A percentile compares a stretch with the other conserved stretches of the same genome.
Conservation (phyloP, 2,797 vertebrate genomes). For the Sebastes steindachneri region DNA sequence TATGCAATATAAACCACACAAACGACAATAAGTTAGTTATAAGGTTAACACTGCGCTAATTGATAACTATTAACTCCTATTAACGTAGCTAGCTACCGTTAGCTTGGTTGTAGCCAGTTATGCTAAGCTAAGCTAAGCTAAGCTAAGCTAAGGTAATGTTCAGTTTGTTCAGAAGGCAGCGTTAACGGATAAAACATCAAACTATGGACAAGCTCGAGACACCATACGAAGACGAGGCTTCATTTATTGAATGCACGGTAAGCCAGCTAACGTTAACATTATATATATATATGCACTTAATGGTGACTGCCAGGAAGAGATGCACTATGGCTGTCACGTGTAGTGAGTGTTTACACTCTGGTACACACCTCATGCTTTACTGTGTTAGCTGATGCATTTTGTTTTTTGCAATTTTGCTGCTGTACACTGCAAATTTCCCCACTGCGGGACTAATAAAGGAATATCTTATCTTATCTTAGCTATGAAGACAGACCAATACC, state of each 20-base stretch:
- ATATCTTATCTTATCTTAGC: too few species aligned
- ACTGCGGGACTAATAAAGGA: too few species aligned
- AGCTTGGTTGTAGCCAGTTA: not conserved
- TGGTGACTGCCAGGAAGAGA: not conserved
- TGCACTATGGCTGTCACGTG: not conserved
- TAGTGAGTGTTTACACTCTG: not conserved
- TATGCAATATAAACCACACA: not conserved
- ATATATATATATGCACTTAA: too few species aligned
- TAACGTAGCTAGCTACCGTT: not conserved
- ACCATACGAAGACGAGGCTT: slow-evolving; percentile 74
- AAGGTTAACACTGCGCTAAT: not conserved
- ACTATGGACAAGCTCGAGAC: slow-evolving; percentile 78
- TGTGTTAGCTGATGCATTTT: too few species aligned
- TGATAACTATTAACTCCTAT: not conserved
- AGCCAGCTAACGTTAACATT: not conserved
- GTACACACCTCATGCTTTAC: not conserved
- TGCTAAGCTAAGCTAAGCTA: not conserved
- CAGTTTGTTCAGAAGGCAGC: fast-evolving
- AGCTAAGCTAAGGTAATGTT: not conserved
- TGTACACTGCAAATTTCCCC: not conserved
- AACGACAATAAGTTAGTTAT: not conserved
- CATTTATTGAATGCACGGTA: slow-evolving; percentile 79
- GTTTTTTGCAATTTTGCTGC: too few species aligned
- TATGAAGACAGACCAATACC: too few species aligned
- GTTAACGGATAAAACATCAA: not conserved